A percentile compares a stretch with the other conserved stretches of the same genome.
These are phyloP conservation scores for Eretmochelys imbricata DNA, from an alignment of 2,113 vertebrate species.

Conservation along the genomic window DNA sequence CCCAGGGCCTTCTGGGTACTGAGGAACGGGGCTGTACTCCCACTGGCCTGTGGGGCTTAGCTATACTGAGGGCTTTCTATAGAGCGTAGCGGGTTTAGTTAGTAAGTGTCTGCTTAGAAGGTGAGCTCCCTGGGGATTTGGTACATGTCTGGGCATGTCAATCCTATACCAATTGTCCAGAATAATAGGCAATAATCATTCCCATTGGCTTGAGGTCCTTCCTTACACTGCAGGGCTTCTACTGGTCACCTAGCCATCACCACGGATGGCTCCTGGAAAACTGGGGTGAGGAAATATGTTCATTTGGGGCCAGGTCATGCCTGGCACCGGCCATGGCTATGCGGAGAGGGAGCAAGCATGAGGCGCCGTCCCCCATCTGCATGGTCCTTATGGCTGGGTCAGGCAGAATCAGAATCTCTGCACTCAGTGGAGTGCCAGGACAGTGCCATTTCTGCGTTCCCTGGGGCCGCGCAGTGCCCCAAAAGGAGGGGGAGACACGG, in stretches of 20 bases:
- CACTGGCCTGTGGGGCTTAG: neutral
- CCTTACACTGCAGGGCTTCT: neutral
- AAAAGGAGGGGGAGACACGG: neutral
- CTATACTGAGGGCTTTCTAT: neutral
- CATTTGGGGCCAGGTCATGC: neutral
- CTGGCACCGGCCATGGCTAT: neutral
- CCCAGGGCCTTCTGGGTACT: neutral
- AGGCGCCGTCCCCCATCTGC: neutral
- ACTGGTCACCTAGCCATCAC: neutral
- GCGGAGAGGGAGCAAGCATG: neutral
- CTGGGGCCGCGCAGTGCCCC: neutral
- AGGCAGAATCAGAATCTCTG: neutral
- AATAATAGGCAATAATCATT: neutral
- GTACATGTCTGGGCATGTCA: neutral
- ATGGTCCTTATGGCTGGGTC: neutral
- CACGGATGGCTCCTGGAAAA: neutral
- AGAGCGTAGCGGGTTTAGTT: neutral
- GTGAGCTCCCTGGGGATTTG: neutral
- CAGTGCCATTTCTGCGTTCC: accelerated
- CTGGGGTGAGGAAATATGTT: neutral
- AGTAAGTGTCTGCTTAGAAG: neutral
- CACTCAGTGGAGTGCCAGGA: neutral
- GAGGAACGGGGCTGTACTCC: neutral
- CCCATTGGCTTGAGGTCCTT: neutral
- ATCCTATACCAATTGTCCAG: neutral